A percentile compares a stretch with the other conserved stretches of the same genome.
phyloP scores from a whole-genome alignment of 2,113 vertebrate genomes.

The Chinchilla lanigera region DNA sequence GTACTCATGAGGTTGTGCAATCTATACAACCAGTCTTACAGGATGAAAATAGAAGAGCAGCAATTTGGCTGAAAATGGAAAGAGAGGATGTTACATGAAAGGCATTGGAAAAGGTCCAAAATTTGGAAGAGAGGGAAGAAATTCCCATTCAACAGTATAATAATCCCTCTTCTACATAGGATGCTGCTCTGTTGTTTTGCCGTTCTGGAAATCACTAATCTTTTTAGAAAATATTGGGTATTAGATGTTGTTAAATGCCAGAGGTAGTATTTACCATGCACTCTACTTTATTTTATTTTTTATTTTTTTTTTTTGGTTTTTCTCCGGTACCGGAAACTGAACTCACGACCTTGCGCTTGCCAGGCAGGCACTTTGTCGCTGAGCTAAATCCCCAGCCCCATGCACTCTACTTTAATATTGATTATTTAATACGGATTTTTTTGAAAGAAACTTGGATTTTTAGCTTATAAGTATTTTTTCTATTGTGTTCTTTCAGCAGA shows the following conservation, averaged over 20 bases:
- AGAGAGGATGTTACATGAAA: not conserved
- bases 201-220: constrained; percentile 7
- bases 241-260: not conserved
- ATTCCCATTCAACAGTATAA: not conserved
- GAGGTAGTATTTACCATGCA: not conserved
- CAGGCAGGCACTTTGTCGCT: too few relatives aligned
- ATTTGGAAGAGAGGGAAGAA: constrained; percentile 20
- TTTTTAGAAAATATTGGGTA: not conserved
- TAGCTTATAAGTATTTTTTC: not conserved
- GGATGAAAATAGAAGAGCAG: not conserved
- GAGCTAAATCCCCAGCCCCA: too few relatives aligned
- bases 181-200: not conserved
- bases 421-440: too few relatives aligned
- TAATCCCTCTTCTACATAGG: not conserved
- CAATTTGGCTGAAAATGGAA: not conserved
- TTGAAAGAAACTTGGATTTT: constrained; percentile 9
- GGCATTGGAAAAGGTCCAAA: not conserved
- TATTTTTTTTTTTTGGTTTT: too few relatives aligned
- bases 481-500: not conserved
- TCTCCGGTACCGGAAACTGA: too few relatives aligned
- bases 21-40: not conserved
- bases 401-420: too few relatives aligned
- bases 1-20: not conserved
- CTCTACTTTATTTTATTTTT: too few relatives aligned
- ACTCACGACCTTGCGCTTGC: too few relatives aligned